Evolutionary conservation across 2,113 vertebrate species (phyloP).

Genomic region (Gorsachius goisagi): DNA sequence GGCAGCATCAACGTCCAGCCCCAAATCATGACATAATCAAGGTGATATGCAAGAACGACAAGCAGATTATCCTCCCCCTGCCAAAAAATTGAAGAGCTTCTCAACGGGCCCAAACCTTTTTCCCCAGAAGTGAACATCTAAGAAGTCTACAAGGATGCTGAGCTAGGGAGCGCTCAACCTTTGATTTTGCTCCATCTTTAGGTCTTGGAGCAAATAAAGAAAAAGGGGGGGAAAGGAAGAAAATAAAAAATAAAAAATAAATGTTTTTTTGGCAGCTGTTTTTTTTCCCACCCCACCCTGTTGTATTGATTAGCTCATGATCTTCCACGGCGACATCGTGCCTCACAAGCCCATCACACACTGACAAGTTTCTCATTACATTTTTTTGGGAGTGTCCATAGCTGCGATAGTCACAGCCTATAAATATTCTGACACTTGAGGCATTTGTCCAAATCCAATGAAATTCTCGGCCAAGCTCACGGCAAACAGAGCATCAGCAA

Average conservation of each 20-base stretch:
- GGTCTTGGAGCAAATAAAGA: not conserved
- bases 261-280: not conserved
- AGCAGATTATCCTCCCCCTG: not conserved
- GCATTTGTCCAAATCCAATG: not conserved
- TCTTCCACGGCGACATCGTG: not conserved
- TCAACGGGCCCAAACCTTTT: not conserved
- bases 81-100: not conserved
- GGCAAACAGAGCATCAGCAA: not conserved
- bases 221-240: not conserved
- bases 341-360: not conserved
- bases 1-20: accelerated
- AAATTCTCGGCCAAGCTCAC: not conserved
- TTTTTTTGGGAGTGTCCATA: not conserved
- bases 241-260: too few relatives aligned
- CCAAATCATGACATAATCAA: not conserved
- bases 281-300: not conserved
- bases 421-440: not conserved
- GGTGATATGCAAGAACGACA: not conserved
- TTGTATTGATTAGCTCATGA: not conserved
- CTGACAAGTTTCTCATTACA: not conserved
- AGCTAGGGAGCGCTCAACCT: not conserved
- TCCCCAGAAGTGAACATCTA: not conserved
- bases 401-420: not conserved
- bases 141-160: not conserved
- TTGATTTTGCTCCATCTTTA: not conserved